These are phyloP conservation scores for Timema cristinae DNA, from an alignment of 2,888 invertebrate genomes.

Conservation along the genomic window DNA sequence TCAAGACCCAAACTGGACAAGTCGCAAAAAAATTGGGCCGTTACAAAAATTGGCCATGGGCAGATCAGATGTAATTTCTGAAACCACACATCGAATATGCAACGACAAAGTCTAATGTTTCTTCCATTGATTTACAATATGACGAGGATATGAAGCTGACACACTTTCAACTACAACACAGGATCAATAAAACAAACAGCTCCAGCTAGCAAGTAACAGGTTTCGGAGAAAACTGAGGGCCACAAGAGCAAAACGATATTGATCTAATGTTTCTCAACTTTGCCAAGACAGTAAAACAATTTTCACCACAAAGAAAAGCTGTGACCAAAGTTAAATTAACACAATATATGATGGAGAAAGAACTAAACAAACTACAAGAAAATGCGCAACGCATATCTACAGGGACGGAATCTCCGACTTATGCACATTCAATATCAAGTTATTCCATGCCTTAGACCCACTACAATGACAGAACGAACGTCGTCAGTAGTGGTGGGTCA, in stretches of 20 bases:
- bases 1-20: neutral
- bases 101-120: neutral
- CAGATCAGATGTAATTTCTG: neutral
- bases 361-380: neutral
- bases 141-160: neutral
- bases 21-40: neutral
- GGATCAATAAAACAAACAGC: no score
- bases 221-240: neutral
- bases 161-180: neutral
- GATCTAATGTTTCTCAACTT: neutral
- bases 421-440: neutral
- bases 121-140: neutral
- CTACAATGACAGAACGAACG: neutral
- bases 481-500: no score
- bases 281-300: neutral
- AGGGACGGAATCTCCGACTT: neutral
- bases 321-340: neutral
- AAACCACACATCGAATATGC: neutral
- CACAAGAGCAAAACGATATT: neutral
- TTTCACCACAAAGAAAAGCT: constrained; percentile 2
- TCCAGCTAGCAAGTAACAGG: no score
- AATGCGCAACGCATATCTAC: neutral
- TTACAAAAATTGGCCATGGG: constrained; percentile 1
- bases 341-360: neutral
- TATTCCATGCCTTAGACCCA: neutral